Evolutionary conservation across 92 coral and sea anemone species (phyloP).

Genomic region (Paramuricea clavata): DNA sequence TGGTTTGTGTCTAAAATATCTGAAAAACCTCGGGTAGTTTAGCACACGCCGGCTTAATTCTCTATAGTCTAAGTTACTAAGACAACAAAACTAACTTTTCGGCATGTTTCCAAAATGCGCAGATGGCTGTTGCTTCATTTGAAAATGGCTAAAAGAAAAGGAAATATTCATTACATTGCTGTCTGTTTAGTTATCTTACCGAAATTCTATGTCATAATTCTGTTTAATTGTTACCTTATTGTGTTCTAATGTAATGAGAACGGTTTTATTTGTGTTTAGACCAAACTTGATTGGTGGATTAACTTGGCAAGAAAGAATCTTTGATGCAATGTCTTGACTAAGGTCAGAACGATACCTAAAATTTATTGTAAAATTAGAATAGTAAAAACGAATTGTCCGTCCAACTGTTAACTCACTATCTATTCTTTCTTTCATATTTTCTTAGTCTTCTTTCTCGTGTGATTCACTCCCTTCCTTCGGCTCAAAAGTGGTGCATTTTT

Average conservation of each 20-base stretch:
- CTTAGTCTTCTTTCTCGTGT: too few species aligned
- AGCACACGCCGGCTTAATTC: not conserved
- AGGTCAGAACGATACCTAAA: constrained; percentile 29
- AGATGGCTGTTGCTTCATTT: constrained; percentile 21
- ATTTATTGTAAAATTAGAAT: not conserved
- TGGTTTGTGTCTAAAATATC: not conserved
- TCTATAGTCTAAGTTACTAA: not conserved
- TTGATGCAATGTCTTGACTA: constrained; percentile 22
- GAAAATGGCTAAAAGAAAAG: not conserved
- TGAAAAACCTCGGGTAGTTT: too few species aligned
- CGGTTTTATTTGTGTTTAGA: constrained; percentile 37
- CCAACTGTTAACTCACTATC: too few species aligned
- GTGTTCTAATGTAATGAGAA: constrained; percentile 16
- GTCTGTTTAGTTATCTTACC: not conserved
- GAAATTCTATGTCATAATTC: not conserved
- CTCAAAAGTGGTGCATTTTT: too few species aligned
- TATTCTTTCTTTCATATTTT: too few species aligned
- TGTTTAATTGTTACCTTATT: constrained; percentile 4
- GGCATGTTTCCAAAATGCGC: constrained; percentile 43
- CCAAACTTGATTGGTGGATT: constrained; percentile 42
- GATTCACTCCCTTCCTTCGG: too few species aligned
- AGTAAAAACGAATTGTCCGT: too few species aligned
- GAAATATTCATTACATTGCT: not conserved
- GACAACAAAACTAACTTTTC: constrained; percentile 24
- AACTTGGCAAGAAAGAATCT: constrained; percentile 41